These are phyloP conservation scores for Sipha maydis DNA, from an alignment of 2,888 invertebrate species.

Conservation along the genomic window DNA sequence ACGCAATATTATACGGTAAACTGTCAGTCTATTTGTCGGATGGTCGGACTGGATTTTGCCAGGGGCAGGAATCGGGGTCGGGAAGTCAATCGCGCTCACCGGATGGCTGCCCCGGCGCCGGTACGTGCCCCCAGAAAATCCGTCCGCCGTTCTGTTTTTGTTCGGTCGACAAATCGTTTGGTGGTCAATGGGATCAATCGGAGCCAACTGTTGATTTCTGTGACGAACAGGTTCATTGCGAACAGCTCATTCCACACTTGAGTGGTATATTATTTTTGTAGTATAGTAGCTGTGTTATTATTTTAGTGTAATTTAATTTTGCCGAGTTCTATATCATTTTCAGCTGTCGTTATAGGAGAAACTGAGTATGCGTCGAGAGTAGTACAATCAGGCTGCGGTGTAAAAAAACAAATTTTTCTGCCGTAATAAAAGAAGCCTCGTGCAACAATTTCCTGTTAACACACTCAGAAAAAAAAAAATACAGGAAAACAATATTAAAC, in stretches of 20 bases:
- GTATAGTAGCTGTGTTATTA: not conserved
- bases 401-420: slow-evolving; percentile 40
- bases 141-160: not conserved
- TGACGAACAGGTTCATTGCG: slow-evolving; percentile 60
- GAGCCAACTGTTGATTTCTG: slow-evolving; percentile 58
- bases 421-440: slow-evolving; percentile 51
- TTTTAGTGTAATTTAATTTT: slow-evolving; percentile 5
- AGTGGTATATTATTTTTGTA: not conserved
- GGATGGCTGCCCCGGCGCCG: slow-evolving; percentile 56
- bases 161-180: not conserved
- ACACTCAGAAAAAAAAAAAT: slow-evolving; percentile 49
- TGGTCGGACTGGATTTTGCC: not conserved
- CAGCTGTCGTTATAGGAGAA: slow-evolving; percentile 8
- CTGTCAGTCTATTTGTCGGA: not conserved
- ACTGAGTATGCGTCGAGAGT: slow-evolving; percentile 27
- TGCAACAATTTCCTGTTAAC: slow-evolving; percentile 58
- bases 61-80: slow-evolving; percentile 32
- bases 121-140: slow-evolving; percentile 5
- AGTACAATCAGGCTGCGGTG: slow-evolving; percentile 17
- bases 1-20: not conserved
- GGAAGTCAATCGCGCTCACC: slow-evolving; percentile 41
- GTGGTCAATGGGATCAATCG: slow-evolving; percentile 11
- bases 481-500: slow-evolving; percentile 19
- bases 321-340: slow-evolving; percentile 53
- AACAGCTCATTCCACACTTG: slow-evolving; percentile 52